Evolutionary conservation across 2,113 vertebrate genomes (phyloP).

Genomic region (Oxyura jamaicensis): DNA sequence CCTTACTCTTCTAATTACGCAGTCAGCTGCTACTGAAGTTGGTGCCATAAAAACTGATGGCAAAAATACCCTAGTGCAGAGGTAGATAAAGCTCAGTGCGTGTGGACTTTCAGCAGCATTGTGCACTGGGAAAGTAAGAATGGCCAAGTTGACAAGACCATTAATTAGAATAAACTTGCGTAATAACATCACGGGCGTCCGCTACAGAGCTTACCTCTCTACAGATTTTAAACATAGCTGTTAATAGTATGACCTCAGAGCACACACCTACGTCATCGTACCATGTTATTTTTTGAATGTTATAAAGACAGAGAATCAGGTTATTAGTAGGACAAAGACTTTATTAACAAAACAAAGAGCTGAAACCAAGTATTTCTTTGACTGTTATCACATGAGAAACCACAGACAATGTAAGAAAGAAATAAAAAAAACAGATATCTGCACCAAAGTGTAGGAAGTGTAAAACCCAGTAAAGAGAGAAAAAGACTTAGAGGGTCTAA

Average conservation of each 20-base stretch:
- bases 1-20: too few relatives aligned
- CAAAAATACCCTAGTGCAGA: not conserved
- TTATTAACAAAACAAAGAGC: not conserved
- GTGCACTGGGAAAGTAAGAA: not conserved
- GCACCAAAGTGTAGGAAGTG: not conserved
- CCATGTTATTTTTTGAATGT: not conserved
- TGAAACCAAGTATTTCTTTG: not conserved
- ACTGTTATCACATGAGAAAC: not conserved
- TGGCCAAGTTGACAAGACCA: not conserved
- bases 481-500: not conserved
- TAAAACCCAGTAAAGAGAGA: not conserved
- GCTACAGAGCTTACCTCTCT: not conserved
- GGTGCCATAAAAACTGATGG: not conserved
- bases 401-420: not conserved
- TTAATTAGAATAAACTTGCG: not conserved
- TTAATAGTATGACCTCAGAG: not conserved
- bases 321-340: not conserved
- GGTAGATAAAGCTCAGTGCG: fast-evolving
- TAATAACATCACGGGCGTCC: not conserved
- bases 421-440: not conserved
- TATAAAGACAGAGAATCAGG: not conserved
- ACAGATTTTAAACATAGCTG: not conserved
- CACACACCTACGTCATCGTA: not conserved
- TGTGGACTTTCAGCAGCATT: not conserved
- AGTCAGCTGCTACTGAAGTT: not conserved